Evolutionary conservation across 2,888 invertebrate genomes (phyloP), one percentile per base, ranked within the genome.

Genomic region (Ganaspis brasiliensis): DNA sequence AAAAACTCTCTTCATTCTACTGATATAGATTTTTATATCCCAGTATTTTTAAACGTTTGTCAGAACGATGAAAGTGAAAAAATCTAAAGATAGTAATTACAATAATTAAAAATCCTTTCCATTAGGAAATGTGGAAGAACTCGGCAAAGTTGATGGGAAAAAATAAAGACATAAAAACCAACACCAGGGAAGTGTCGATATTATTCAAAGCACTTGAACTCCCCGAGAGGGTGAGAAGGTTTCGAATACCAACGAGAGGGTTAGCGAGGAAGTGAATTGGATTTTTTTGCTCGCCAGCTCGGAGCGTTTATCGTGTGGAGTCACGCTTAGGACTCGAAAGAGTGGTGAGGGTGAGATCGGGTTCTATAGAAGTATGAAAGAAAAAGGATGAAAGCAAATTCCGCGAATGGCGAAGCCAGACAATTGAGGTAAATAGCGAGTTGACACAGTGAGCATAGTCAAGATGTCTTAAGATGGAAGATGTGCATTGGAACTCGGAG

Each of bases 401-500:
- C 57, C 74, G 31, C 35, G 63, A 57, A 79, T 63, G 57, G 74
- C 24, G 49, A 49, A 77, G 52, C 24, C 67, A 81, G 84, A 85
- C 83, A 85, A 82, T 85, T 77, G 84, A 63, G 77, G 75, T 78
- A 82, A 84, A 82, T 80, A 82, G 78, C 76, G 78, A 84, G 79
- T 83, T 85, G 84, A 86, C 85, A 83, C 77, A 81, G 76, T 72
- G 67, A 67, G 57, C 63, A 70, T 24, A 26, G 74, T 61, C 31
- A 24, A 75, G 73, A 63, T 76, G 78, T 77, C 81, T 79, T 80
- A 74, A 81, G 75, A 74, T 75, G 79, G 80, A 80, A 55, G 61
- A 26, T 55, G 74, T 75, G 77, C 78, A 67, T 74, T 73, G 72
- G 73, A 59, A 75, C 73, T 70, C 74, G 49, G 72, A 71, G 61